These are phyloP conservation scores for Mactromeris polynyma DNA, from an alignment of 2,888 invertebrate genomes.

Conservation along the genomic window DNA sequence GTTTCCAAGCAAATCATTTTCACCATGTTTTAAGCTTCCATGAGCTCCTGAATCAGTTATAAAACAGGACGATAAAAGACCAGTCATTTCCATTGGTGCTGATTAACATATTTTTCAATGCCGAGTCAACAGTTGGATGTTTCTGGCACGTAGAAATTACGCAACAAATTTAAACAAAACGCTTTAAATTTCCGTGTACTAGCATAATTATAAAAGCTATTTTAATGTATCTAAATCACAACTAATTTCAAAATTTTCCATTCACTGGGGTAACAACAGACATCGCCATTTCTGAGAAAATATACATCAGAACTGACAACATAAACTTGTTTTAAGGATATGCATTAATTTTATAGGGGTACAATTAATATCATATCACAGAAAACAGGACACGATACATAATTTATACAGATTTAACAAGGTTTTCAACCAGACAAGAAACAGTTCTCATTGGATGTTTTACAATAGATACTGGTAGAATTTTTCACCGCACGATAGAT, in stretches of 20 bases:
- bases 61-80: too few species aligned
- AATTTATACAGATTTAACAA: slow-evolving; percentile 5
- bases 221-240: neutral
- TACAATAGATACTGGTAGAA: neutral
- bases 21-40: too few species aligned
- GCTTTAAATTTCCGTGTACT: neutral
- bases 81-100: too few species aligned
- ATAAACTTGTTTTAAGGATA: neutral
- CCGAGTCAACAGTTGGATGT: too few species aligned
- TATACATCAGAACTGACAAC: neutral
- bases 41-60: too few species aligned
- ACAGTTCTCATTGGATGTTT: neutral
- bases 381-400: neutral
- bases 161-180: neutral
- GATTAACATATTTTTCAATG: too few species aligned
- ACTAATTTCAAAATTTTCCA: neutral
- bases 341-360: neutral
- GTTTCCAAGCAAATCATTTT: too few species aligned
- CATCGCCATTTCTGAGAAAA: neutral
- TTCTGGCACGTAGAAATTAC: too few species aligned
- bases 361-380: neutral
- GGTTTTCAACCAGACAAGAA: neutral
- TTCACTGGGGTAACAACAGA: neutral
- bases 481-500: neutral
- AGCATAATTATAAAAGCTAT: too few species aligned